phyloP scores from a whole-genome alignment of 2,113 vertebrate species.

The Lepus americanus region DNA sequence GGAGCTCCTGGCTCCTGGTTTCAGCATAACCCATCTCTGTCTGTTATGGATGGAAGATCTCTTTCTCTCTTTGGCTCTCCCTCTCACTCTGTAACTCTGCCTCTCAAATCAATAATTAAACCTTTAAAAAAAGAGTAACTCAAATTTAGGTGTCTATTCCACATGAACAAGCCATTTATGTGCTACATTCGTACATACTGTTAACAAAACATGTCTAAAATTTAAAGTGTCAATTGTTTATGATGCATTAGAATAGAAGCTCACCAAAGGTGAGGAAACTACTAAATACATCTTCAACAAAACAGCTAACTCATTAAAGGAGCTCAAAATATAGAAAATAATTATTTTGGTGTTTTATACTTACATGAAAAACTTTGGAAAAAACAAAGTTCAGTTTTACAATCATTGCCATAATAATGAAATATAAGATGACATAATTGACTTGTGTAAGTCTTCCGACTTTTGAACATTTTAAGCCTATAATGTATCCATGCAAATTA shows the following conservation, averaged over 20 bases:
- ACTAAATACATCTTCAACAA: background rate
- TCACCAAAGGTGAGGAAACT: background rate
- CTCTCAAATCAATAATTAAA: too few species aligned
- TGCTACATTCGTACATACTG: background rate
- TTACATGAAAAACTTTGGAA: background rate
- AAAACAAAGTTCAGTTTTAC: background rate
- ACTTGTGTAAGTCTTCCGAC: background rate
- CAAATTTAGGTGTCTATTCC: background rate
- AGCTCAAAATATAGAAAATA: background rate
- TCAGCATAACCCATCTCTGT: too few species aligned
- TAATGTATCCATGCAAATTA: background rate
- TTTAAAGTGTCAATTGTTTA: background rate
- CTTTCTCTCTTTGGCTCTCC: too few species aligned
- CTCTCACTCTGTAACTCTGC: too few species aligned
- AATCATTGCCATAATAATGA: background rate
- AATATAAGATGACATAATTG: background rate
- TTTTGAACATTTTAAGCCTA: background rate
- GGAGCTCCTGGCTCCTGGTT: too few species aligned
- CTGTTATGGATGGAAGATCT: too few species aligned
- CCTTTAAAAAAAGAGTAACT: background rate
- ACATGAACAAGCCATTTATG: background rate
- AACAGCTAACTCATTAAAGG: background rate
- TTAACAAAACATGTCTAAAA: background rate
- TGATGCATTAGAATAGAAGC: background rate
- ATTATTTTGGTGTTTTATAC: background rate